A percentile compares a stretch with the other conserved stretches of the same genome.
Conservation (phyloP, 2,113 vertebrate genomes). For the Nothocercus nigrocapillus region DNA sequence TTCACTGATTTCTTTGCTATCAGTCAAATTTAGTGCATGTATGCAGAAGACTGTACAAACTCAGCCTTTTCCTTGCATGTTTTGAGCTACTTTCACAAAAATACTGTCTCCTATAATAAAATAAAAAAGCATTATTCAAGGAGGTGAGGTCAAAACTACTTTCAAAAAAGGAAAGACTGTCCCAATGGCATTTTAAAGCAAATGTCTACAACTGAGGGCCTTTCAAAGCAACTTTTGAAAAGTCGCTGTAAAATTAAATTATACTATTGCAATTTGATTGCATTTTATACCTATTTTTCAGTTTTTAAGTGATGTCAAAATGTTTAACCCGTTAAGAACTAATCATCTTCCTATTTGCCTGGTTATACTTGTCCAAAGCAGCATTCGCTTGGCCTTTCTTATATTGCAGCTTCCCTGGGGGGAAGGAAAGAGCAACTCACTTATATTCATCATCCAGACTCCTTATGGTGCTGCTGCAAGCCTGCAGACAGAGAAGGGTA, state of each 20-base stretch:
- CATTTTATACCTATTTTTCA: neutral
- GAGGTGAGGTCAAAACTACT: neutral
- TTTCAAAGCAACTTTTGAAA: neutral
- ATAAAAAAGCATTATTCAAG: accelerated
- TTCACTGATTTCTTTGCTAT: neutral
- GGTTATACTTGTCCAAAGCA: neutral
- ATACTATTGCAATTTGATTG: neutral
- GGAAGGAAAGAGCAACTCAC: neutral
- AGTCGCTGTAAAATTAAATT: neutral
- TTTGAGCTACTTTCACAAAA: neutral
- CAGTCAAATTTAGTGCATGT: neutral
- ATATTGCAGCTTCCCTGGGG: neutral
- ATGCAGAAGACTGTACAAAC: neutral
- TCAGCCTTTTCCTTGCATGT: neutral
- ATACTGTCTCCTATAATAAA: neutral
- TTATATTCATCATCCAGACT: neutral
- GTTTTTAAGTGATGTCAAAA: neutral
- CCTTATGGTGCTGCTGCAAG: neutral
- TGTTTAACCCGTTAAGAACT: neutral
- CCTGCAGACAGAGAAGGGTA: neutral
- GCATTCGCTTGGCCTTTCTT: accelerated
- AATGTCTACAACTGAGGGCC: accelerated
- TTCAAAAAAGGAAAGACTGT: neutral
- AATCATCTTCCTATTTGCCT: neutral
- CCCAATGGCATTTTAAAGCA: neutral